Base-by-base conservation (phyloP, 2,797 vertebrate species). In the Sebastolobus altivelis region DNA sequence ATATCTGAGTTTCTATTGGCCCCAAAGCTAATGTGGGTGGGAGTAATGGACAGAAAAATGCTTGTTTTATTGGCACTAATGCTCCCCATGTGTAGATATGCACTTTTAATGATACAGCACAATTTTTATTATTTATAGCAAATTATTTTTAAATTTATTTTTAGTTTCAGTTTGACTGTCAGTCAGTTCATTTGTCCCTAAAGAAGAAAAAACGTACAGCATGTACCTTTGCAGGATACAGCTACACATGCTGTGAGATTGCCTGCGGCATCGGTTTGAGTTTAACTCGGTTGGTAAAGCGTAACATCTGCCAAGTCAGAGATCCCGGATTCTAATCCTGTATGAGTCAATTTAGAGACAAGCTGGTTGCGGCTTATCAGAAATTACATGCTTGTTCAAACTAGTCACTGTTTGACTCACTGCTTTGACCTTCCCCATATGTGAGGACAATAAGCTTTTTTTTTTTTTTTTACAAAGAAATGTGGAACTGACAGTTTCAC, bases 311-410 rank as follows among this genome's bases (percentile, higher is more conserved):
- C 43, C 37, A 63, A 37, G 46, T 8, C 13, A 61, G 37, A 77
- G 46, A 68, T 75, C 35, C 37, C 4, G 1, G 60, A 68, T 76
- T 80, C 11, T 66, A 75, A 83, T 84, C 63, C 72, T 74, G 80
- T 38, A 70, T 75, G 75, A 84, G 75, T 87, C 69, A 68, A 10
- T 78, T 78, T 58, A 75, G 33, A 78, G 33, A 74, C 3, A 40
- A 69, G 31, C 33, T 65, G 22, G 31, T 69, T 67, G 60, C 20
- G 40, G 40, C 8, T 88, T 60, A 80, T 86, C 78, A 86, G 52
- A 83, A 87, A 61, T 65, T 52, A 37, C 27, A 3, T 67, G 38
- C 83, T 52, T 84, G 54, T 83, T 85, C 11, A 13, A 81, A 84
- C 65, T 65, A 43, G 73, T 82, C 33, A 81, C 58, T 4, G 20